Evolutionary conservation across 2,113 vertebrate species (phyloP).

Genomic region (Emberiza fucata): DNA sequence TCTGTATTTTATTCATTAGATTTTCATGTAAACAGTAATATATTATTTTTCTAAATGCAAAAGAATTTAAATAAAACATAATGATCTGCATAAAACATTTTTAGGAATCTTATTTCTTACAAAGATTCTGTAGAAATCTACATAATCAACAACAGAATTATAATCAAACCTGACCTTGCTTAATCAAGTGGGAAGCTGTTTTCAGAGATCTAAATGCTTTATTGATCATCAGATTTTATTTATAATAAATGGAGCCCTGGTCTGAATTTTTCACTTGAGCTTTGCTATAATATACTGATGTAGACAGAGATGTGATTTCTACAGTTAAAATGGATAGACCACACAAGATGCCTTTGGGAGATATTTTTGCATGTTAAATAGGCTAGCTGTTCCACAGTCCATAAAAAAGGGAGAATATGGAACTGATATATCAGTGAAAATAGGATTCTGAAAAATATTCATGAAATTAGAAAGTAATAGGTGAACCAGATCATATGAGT

Average conservation of each 20-base stretch:
- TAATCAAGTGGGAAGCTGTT: background rate
- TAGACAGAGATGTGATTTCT: background rate
- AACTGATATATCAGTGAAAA: background rate
- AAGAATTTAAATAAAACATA: background rate
- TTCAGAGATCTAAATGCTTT: background rate
- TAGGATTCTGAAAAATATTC: background rate
- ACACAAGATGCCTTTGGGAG: background rate
- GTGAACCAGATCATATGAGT: background rate
- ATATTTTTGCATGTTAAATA: background rate
- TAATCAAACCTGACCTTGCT: background rate
- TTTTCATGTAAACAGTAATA: background rate
- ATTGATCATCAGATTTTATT: background rate
- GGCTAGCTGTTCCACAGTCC: background rate
- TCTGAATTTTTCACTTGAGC: background rate
- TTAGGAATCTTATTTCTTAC: background rate
- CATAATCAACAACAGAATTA: background rate
- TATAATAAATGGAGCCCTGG: background rate
- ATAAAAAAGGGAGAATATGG: background rate
- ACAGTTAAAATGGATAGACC: background rate
- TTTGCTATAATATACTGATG: background rate
- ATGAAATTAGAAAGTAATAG: background rate
- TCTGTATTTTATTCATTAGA: background rate
- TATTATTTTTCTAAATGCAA: background rate
- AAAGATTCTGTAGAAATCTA: background rate
- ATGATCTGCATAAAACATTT: rapidly evolving